A percentile compares a stretch with the other conserved stretches of the same genome.
Evolutionary conservation across 2,113 vertebrate genomes (phyloP).

Genomic region (Pollachius pollachius): DNA sequence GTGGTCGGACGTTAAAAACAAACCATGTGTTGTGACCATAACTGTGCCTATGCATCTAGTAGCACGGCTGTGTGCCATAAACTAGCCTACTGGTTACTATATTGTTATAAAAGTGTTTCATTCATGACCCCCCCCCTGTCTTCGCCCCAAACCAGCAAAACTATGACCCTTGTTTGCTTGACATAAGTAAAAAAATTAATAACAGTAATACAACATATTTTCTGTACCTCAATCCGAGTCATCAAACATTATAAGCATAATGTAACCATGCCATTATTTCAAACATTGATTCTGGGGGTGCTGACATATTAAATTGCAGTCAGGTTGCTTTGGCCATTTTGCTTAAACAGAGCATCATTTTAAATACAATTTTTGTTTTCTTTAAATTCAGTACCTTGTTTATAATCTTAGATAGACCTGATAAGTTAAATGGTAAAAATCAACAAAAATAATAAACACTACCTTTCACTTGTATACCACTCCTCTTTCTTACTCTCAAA

Average conservation of each 20-base stretch:
- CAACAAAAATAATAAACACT: slow-evolving; percentile 9
- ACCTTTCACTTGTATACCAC: neutral
- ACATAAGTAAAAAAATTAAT: slow-evolving; percentile 6
- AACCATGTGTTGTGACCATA: neutral
- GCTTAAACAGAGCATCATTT: no score
- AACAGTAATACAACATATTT: slow-evolving; percentile 36
- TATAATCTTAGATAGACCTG: slow-evolving; percentile 17
- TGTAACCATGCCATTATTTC: neutral
- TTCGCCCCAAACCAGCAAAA: no score
- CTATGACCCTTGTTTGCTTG: slow-evolving; percentile 4
- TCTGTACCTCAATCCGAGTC: slow-evolving; percentile 33
- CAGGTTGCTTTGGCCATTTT: neutral
- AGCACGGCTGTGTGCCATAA: neutral
- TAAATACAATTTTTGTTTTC: no score
- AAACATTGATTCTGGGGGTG: neutral
- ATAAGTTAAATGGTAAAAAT: neutral
- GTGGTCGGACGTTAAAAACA: neutral
- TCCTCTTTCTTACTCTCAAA: neutral
- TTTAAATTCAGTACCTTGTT: neutral
- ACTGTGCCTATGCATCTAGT: neutral
- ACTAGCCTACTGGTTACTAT: neutral
- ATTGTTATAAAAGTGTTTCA: no score
- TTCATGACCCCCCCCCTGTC: no score
- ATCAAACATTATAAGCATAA: slow-evolving; percentile 2
- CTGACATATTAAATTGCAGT: slow-evolving; percentile 8